Percentiles rank a stretch among this genome's conserved stretches.
Conservation (phyloP, 2,113 vertebrate genomes). For the Epinephelus fuscoguttatus region DNA sequence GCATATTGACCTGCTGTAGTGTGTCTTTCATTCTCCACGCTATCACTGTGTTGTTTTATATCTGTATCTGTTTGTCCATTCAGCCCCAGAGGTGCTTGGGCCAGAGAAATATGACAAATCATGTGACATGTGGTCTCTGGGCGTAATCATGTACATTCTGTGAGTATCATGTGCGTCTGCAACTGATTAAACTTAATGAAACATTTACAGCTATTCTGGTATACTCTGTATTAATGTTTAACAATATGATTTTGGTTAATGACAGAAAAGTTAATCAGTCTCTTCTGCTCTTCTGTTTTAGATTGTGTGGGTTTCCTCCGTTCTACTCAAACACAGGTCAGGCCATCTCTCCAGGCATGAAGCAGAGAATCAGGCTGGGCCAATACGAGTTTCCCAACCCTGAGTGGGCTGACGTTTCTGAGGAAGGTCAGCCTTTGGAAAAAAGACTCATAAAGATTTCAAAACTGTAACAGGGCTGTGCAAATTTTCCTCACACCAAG, state of each 20-base stretch:
- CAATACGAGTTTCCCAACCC: conserved; percentile 96
- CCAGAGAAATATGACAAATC: conserved; percentile 99
- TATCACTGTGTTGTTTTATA: neutral
- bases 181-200: neutral
- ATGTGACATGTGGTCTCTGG: conserved; percentile 99
- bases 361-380: conserved; percentile 94
- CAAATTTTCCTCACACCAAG: neutral
- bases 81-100: conserved; percentile 97
- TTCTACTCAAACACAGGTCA: conserved; percentile 98
- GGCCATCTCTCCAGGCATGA: conserved; percentile 98
- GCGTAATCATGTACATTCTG: conserved; percentile 99
- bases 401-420: conserved; percentile 96
- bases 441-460: neutral
- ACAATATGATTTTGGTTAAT: neutral
- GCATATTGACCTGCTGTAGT: neutral
- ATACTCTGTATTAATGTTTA: neutral
- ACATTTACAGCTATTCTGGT: neutral
- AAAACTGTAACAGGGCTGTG: neutral
- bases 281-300: conserved; percentile 61
- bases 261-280: neutral
- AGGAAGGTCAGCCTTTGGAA: conserved; percentile 87
- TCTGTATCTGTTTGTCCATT: conserved; percentile 49
- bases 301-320: conserved; percentile 96
- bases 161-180: conserved; percentile 84
- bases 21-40: conserved; percentile 19